These are phyloP conservation scores for Menidia menidia DNA, from an alignment of 2,797 vertebrate genomes.

Conservation along the genomic window DNA sequence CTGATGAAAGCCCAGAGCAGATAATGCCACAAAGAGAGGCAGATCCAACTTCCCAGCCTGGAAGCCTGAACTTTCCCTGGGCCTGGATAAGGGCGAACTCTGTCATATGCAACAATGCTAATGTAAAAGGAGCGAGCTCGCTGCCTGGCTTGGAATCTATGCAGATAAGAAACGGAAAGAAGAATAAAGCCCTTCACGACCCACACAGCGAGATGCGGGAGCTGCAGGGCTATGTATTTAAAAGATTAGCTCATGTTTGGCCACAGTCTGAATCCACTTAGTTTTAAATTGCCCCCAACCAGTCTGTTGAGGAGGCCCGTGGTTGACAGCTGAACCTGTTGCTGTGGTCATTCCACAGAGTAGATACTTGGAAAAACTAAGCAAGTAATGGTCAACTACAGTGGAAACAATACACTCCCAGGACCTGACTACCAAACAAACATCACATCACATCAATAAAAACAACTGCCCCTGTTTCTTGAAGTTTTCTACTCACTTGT, in stretches of 20 bases:
- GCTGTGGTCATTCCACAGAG: slow-evolving; percentile 26
- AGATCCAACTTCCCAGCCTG: slow-evolving; percentile 50
- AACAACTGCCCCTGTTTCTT: background rate
- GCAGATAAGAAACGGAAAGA: slow-evolving; percentile 44
- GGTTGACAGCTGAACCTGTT: slow-evolving; percentile 36
- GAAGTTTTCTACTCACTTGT: slow-evolving; percentile 77
- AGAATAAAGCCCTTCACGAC: slow-evolving; percentile 13
- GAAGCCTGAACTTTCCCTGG: slow-evolving; percentile 53
- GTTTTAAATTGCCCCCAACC: slow-evolving; percentile 47
- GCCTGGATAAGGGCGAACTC: slow-evolving; percentile 40
- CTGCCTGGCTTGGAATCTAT: slow-evolving; percentile 42
- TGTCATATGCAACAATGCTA: slow-evolving; percentile 50
- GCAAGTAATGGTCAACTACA: background rate
- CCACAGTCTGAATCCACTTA: slow-evolving; percentile 59
- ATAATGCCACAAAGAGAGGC: slow-evolving; percentile 60
- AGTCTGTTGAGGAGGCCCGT: background rate
- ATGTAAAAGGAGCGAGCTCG: slow-evolving; percentile 35
- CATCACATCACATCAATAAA: slow-evolving; percentile 11
- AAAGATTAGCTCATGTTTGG: slow-evolving; percentile 59
- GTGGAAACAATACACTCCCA: slow-evolving; percentile 26
- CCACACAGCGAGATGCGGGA: slow-evolving; percentile 27
- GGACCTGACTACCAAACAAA: background rate
- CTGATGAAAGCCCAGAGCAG: slow-evolving; percentile 66
- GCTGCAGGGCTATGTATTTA: slow-evolving; percentile 48
- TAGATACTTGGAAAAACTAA: slow-evolving; percentile 8